Conservation (phyloP, 2,113 vertebrate genomes). For the Chrysochloris asiatica region DNA sequence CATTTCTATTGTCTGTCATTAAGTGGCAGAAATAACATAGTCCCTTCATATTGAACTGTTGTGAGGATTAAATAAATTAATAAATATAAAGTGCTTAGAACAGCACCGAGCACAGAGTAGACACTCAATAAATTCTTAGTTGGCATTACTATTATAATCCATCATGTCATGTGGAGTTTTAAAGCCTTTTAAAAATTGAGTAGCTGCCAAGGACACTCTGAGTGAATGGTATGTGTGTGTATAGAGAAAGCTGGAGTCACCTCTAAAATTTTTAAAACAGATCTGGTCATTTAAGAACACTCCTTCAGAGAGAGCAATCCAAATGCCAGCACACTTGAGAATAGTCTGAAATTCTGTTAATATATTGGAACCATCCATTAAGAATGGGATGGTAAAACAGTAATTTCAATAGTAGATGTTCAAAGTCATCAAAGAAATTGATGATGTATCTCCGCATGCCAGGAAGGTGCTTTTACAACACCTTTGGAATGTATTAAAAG, state of each 20-base stretch:
- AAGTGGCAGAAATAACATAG: constrained; percentile 15
- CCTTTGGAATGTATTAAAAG: constrained; percentile 44
- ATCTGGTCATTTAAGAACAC: constrained; percentile 49
- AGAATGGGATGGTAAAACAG: constrained; percentile 6
- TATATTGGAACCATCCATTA: constrained; percentile 42
- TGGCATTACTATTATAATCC: constrained; percentile 58
- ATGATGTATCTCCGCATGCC: constrained; percentile 39
- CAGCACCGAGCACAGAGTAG: background rate
- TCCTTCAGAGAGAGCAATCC: constrained; percentile 45
- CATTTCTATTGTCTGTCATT: constrained; percentile 16
- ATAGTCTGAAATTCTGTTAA: constrained; percentile 58
- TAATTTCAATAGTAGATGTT: constrained; percentile 59
- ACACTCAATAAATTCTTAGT: constrained; percentile 61
- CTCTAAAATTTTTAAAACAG: constrained; percentile 57
- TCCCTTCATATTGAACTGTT: constrained; percentile 29
- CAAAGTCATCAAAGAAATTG: constrained; percentile 63
- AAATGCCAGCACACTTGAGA: constrained; percentile 38
- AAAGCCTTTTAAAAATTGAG: constrained; percentile 71
- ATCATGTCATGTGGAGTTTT: constrained; percentile 46
- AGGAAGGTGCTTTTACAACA: constrained; percentile 58
- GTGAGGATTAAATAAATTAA: constrained; percentile 51
- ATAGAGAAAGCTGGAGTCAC: constrained; percentile 45
- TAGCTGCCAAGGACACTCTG: constrained; percentile 52
- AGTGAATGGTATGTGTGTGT: background rate
- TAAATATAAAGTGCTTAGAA: constrained; percentile 51